phyloP scores from a whole-genome alignment of 2,888 invertebrate species.

The Patella pellucida region DNA sequence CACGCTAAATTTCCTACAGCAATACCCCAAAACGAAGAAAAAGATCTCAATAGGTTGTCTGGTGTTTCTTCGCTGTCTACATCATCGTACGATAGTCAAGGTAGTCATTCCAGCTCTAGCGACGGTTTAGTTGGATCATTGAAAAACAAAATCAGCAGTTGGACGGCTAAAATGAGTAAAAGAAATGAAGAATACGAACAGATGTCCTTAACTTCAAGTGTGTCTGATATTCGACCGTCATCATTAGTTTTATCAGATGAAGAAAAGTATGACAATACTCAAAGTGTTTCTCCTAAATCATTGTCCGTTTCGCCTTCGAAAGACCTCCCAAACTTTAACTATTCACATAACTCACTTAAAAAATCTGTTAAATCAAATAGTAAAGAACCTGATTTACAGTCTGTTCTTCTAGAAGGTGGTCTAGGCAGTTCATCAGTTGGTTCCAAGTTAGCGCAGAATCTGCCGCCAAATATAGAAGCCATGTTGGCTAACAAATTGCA shows the following conservation, averaged over 20 bases:
- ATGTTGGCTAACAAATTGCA: slow-evolving; percentile 9
- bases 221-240: slow-evolving; percentile 17
- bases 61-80: slow-evolving; percentile 52
- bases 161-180: slow-evolving; percentile 48
- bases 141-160: slow-evolving; percentile 53
- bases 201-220: slow-evolving; percentile 14
- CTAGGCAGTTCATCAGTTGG: slow-evolving; percentile 55
- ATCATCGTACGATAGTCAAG: slow-evolving; percentile 56
- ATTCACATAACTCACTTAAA: background rate
- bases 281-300: slow-evolving; percentile 22
- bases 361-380: background rate
- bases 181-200: slow-evolving; percentile 25
- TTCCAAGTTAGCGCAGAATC: slow-evolving; percentile 47
- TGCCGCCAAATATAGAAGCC: slow-evolving; percentile 18
- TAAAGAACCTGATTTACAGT: slow-evolving; percentile 42
- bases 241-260: slow-evolving; percentile 22
- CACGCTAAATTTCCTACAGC: slow-evolving; percentile 50
- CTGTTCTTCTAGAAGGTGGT: slow-evolving; percentile 47
- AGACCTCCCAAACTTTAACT: background rate
- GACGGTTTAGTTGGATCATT: slow-evolving; percentile 55
- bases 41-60: slow-evolving; percentile 47
- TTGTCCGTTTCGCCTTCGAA: slow-evolving; percentile 16
- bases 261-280: slow-evolving; percentile 25
- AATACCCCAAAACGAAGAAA: slow-evolving; percentile 27
- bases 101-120: slow-evolving; percentile 31